Conservation (phyloP, 2,888 invertebrate species). For the Ctenicera cuprea region DNA sequence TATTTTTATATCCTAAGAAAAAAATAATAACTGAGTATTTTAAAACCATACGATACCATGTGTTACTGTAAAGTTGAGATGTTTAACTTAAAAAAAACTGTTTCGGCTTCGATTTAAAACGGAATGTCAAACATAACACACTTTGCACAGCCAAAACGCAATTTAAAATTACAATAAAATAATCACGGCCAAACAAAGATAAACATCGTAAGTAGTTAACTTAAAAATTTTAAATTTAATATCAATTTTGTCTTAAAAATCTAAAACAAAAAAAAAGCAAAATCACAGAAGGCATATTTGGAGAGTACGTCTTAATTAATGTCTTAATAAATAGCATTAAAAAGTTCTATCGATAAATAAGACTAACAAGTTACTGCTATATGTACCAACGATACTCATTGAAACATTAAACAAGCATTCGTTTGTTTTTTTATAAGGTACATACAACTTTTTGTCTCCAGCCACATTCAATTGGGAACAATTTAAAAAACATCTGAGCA, state of each 20-base stretch:
- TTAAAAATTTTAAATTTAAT: constrained; percentile 20
- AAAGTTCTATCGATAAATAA: constrained; percentile 7
- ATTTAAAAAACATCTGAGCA: constrained; percentile 9
- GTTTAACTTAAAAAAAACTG: constrained; percentile 12
- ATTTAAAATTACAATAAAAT: constrained; percentile 42
- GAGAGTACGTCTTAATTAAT: constrained; percentile 22
- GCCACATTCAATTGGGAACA: background rate
- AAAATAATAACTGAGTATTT: constrained; percentile 26
- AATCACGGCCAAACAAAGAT: constrained; percentile 36
- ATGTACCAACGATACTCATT: no score
- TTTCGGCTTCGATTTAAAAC: constrained; percentile 33
- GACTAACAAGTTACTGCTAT: no score
- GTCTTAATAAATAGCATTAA: constrained; percentile 21
- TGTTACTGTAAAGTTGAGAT: background rate
- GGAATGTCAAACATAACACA: constrained; percentile 48
- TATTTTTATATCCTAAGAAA: constrained; percentile 13
- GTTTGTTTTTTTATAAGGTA: constrained; percentile 1
- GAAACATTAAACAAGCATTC: constrained; percentile 1
- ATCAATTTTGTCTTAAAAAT: constrained; percentile 15
- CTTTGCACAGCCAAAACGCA: constrained; percentile 46
- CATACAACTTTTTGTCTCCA: background rate
- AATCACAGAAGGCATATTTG: constrained; percentile 32
- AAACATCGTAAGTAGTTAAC: background rate
- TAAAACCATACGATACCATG: no score
- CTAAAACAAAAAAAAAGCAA: constrained; percentile 12